Conservation (phyloP, 2,113 vertebrate genomes). For the Chionis minor region DNA sequence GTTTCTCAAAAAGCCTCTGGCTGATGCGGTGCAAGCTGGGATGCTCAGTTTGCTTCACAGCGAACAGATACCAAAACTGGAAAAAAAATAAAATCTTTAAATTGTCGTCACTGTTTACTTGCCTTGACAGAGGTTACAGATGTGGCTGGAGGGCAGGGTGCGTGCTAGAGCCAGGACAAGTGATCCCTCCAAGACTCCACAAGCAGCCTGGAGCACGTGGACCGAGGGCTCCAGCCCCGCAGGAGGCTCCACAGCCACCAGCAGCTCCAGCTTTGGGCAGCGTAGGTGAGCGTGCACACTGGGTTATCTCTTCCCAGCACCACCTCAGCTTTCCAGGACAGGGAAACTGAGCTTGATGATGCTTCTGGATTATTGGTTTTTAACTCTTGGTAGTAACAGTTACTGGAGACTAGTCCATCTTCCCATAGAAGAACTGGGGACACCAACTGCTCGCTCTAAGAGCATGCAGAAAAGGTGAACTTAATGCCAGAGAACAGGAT, state of each 20-base stretch:
- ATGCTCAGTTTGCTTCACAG: background rate
- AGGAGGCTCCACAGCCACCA: accelerated
- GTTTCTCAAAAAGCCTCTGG: background rate
- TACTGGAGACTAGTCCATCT: background rate
- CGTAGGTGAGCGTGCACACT: accelerated
- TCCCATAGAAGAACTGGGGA: background rate
- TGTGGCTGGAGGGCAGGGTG: background rate
- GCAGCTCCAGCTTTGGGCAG: background rate
- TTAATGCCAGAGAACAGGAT: background rate
- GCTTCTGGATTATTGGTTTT: background rate
- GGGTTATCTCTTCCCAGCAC: background rate
- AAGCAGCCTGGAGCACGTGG: background rate
- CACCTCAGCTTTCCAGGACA: too few relatives aligned
- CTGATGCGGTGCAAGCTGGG: background rate
- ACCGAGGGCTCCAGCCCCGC: accelerated
- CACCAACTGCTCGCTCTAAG: background rate
- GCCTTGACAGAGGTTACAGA: background rate
- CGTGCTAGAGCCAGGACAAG: background rate
- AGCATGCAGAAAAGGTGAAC: background rate
- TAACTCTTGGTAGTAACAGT: background rate
- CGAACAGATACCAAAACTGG: background rate
- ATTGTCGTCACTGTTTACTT: background rate
- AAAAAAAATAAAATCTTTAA: background rate
- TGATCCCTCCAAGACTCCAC: accelerated
- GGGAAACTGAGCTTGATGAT: background rate